Evolutionary conservation across 2,888 invertebrate species (phyloP), one percentile per base, ranked within the genome.

Genomic region (Mythimna impura): DNA sequence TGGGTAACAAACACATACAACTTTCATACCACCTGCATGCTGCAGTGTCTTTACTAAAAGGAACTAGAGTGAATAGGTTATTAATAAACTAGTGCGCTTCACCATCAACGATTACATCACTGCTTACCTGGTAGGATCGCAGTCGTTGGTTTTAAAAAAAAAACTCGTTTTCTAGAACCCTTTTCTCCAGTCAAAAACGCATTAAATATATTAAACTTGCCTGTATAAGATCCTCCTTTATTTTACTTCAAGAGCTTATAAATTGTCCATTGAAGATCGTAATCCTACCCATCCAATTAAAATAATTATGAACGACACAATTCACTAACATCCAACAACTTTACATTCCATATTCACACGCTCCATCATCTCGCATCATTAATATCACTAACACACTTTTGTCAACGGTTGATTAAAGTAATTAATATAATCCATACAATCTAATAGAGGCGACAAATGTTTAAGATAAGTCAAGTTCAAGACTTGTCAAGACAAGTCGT

Each of bases 401-500:
- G 90, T 88, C 91, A 91, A 87, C 87, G 87, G 82, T 87, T 91
- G 91, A 93, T 93, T 91, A 88, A 84, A 88, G 88, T 92, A 93
- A 94, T 94, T 93, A 92, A 83, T 90, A 87, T 81, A 90, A 91
- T 89, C 89, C 90, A 92, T 91, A 91, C 91, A 91, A 85, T 92
- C 91, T 90, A 89, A 89, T 91, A 87, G 86, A 88, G 84, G 83
- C 86, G 88, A 89, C 93, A 93, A 94, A 94, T 92, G 91, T 87
- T 86, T 81, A 82, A 88, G 91, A 93, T 93, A 90, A 92, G 91
- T 94, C 94, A 95, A 94, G 95, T 95, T 94, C 94, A 92, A 86
- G 93, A 93, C 93, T 91, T 81, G 94, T 88, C 88, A 87, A 85
- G 91, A 95, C 96, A 89, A 91, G 96, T 96, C 96, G 93, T 92